Evolutionary conservation across 1,140 invertebrate genomes (phyloP).

Genomic region (Neodiprion fabricii): DNA sequence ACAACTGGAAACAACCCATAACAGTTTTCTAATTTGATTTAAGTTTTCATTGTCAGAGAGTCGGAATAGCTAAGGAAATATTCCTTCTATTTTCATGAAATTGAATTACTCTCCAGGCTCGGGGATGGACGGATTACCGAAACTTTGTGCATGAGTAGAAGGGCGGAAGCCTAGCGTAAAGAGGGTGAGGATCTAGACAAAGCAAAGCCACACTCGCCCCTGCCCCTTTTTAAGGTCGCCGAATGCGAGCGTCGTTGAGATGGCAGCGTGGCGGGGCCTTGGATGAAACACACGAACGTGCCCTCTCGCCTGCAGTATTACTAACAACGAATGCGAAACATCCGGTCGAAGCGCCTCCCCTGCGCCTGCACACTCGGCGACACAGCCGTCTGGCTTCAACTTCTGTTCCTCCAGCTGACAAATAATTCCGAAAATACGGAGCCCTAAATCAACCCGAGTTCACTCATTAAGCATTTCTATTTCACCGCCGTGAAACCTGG

Average conservation of each 20-base stretch:
- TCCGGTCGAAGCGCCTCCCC: neutral
- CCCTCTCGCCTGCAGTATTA: neutral
- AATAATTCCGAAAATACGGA: slow-evolving; percentile 14
- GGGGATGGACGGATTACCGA: neutral
- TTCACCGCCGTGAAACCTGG: neutral
- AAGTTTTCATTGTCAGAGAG: neutral
- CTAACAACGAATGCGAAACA: slow-evolving; percentile 1
- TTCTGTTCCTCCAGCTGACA: neutral
- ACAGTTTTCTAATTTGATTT: neutral
- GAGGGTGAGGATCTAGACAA: slow-evolving; percentile 1
- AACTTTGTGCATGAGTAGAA: neutral
- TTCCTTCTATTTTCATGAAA: neutral
- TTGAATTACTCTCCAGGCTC: neutral
- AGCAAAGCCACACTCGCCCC: neutral
- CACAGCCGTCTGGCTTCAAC: neutral
- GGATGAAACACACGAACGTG: neutral
- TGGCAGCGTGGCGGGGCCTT: neutral
- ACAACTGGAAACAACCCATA: neutral
- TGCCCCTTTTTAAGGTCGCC: slow-evolving; percentile 1
- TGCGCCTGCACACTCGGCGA: neutral
- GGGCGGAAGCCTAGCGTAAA: neutral
- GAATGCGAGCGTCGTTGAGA: neutral
- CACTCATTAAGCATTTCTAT: neutral
- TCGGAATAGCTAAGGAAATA: neutral
- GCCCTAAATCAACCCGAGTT: neutral